Evolutionary conservation across 2,888 invertebrate genomes (phyloP).

Genomic region (Hypsopygia costalis): DNA sequence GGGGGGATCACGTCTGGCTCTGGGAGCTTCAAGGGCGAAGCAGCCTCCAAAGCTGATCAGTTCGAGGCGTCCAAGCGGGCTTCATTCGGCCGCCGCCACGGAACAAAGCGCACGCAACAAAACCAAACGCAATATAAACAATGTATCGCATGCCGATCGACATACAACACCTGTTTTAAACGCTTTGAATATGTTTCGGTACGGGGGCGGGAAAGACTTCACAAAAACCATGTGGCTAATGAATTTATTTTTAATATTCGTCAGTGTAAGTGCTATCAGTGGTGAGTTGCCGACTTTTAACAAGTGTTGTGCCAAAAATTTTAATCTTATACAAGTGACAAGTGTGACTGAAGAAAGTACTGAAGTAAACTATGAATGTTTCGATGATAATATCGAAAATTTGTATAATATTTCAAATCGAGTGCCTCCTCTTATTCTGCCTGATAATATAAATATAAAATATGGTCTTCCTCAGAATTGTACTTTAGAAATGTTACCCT

Average conservation of each 20-base stretch:
- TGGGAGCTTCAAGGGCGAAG: conserved; percentile 51
- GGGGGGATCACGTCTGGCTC: conserved; percentile 8
- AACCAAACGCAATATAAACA: conserved; percentile 41
- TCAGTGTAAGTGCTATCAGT: conserved; percentile 27
- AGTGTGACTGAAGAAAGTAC: conserved; percentile 24
- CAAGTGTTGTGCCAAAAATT: conserved; percentile 58
- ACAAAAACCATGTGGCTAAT: conserved; percentile 48
- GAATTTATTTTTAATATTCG: conserved; percentile 37
- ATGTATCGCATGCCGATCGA: conserved; percentile 52
- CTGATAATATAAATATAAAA: conserved; percentile 36
- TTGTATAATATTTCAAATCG: conserved; percentile 33
- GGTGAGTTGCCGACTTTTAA: conserved; percentile 41
- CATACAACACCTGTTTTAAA: conserved; percentile 57
- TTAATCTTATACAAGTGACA: conserved; percentile 50
- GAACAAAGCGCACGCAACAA: conserved; percentile 46
- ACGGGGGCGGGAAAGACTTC: conserved; percentile 16
- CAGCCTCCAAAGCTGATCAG: conserved; percentile 48
- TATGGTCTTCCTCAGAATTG: conserved; percentile 51
- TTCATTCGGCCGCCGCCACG: conserved; percentile 47
- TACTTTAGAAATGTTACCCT: conserved; percentile 33
- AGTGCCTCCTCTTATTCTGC: conserved; percentile 42
- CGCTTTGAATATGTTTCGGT: conserved; percentile 23
- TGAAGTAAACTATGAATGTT: conserved; percentile 44
- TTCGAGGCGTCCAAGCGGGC: conserved; percentile 25
- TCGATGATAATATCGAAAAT: conserved; percentile 36